Evolutionary conservation across 1,140 invertebrate genomes (phyloP), one percentile per base, ranked within the genome.

Genomic region (Rhyzopertha dominica): DNA sequence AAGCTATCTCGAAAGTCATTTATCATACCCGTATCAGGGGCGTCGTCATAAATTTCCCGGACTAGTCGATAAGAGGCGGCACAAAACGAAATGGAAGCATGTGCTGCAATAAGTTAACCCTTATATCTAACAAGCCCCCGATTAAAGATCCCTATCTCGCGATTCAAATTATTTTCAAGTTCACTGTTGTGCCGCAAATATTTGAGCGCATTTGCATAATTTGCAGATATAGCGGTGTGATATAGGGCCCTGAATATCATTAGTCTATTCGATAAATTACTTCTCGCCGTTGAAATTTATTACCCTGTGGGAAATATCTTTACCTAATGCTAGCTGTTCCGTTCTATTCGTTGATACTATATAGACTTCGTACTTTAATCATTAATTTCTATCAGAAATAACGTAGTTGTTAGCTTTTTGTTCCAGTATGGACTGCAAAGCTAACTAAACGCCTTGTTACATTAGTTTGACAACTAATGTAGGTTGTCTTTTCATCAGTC

Each of bases 1-100:
- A 67, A 66, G 62, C 61, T 66, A 66, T 67, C 65, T 62, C 26
- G 59, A 63, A 61, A 56, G 58, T 53, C 58, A 67, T 67, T 63
- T 63, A 67, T 67, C 65, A 66, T 66, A 55, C 52, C 61, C 53
- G 41, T 57, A 60, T 59, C 56, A 48, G 51, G 32, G 49, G 45
- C 52, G 53, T 57, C 51, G 57, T 49, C 50, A 59, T 62, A 62
- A 62, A 62, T 62, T 58, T 54, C 53, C 48, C 52, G 45, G 40
- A 43, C 29, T 44, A 58, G 50, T 59, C 59, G 59, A 62, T 62
- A 61, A 61, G 56, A 58, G 49, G 49, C 52, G 53, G 49, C 43
- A 56, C 55, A 58, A 58, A 56, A 49, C 50, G 49, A 53, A 60
- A 54, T 53, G 54, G 48, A 51, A 48, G 47, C 53, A 51, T 58